Base-by-base conservation (phyloP, 2,888 invertebrate species). In the Octodonta nipae region DNA sequence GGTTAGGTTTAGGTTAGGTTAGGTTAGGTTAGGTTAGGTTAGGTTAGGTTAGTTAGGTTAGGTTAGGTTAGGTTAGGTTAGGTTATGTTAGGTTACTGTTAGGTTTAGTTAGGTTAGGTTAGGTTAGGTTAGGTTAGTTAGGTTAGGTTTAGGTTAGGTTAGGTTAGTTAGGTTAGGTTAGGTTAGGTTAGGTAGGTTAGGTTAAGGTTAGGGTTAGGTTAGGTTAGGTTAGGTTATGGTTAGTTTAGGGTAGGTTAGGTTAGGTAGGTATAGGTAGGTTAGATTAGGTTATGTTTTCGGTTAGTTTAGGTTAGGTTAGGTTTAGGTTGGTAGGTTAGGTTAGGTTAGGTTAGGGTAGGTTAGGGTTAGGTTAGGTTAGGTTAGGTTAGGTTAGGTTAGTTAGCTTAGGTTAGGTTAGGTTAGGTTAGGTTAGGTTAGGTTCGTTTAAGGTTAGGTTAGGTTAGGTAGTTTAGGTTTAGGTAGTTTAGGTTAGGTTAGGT, bases 221-320 rank as follows among this genome's bases (percentile, higher is more conserved):
- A 27, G 27, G 27, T 27, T 27, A 27, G 27, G 27, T 27, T 27
- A 27, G 27, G 27, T 27, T 27, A 27, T 27, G 4, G 12, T 10
- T 27, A 27, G 27, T 11, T 27, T 27, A 27, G 36, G 38, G 25
- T 37, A n/a, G n/a, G n/a, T 42, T 42, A 44, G 29, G 15, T 17
- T 3, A 29, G 11, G n/a, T 17, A 16, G 12, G 15, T n/a, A n/a
- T n/a, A n/a, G n/a, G n/a, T n/a, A n/a, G n/a, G n/a, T n/a, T n/a
- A n/a, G n/a, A n/a, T n/a, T n/a, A n/a, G n/a, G n/a, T n/a, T n/a
- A n/a, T n/a, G n/a, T n/a, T 7, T 29, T 29, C n/a, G 29, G 12
- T 26, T 26, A 4, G 4, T 11, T 26, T 26, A 26, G 4, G 4
- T 26, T 26, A 26, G 4, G 26, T 26, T 26, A 26, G 26, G 26